Evolutionary conservation across 1,140 invertebrate genomes (phyloP).

Genomic region (Thalassaphorura encarpata): DNA sequence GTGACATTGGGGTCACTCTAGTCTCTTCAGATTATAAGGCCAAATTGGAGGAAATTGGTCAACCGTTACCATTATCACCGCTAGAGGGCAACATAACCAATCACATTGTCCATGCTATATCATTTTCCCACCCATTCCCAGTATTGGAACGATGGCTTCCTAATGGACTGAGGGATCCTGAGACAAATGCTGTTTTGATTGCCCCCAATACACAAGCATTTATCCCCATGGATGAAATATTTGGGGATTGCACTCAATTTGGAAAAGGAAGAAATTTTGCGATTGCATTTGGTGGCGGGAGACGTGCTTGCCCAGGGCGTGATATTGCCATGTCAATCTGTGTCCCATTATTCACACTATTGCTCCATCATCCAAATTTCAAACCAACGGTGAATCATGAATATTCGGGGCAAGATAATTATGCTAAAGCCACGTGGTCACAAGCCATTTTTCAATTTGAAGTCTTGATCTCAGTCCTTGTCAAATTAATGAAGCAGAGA

Average conservation of each 20-base stretch:
- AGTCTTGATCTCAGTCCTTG: background rate
- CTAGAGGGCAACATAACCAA: no score
- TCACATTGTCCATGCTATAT: background rate
- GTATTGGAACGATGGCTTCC: slow-evolving; percentile 10
- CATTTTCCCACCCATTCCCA: slow-evolving; percentile 4
- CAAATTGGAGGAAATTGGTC: background rate
- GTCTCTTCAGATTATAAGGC: background rate
- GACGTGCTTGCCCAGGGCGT: slow-evolving; percentile 2
- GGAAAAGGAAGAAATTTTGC: background rate
- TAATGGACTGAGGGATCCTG: background rate
- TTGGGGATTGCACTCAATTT: background rate
- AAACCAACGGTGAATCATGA: background rate
- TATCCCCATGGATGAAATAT: slow-evolving; percentile 7
- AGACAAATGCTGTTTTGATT: background rate
- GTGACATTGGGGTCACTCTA: slow-evolving; percentile 6
- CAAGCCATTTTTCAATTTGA: slow-evolving; percentile 1
- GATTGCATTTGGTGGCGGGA: slow-evolving; percentile 9
- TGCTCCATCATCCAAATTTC: background rate
- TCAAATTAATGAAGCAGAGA: background rate
- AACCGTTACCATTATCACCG: background rate
- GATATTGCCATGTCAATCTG: background rate
- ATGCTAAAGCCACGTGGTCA: background rate
- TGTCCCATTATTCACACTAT: background rate
- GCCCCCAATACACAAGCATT: slow-evolving; percentile 5
- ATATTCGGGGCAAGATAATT: slow-evolving; percentile 3